Evolutionary conservation across 2,113 vertebrate species (phyloP).

Genomic region (Amblyornis subalaris): DNA sequence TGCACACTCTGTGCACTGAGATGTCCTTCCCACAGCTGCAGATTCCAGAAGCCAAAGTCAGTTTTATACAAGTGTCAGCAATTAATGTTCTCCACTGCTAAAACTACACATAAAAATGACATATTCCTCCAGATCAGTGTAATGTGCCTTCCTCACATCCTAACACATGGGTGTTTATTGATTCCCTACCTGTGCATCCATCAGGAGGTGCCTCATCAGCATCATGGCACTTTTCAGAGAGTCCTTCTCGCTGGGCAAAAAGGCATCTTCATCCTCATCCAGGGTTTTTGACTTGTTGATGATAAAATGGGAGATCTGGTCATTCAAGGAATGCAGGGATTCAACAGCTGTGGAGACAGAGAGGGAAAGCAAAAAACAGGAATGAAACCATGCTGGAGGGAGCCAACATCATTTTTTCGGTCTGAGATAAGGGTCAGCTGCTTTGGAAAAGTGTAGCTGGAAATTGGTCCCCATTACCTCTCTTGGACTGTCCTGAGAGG

Average conservation of each 20-base stretch:
- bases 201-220: conserved; percentile 88
- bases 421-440: neutral
- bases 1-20: neutral
- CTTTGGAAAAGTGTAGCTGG: neutral
- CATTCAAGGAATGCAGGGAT: conserved; percentile 86
- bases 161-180: neutral
- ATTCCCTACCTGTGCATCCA: conserved; percentile 86
- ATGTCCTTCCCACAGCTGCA: neutral
- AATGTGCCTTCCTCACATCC: neutral
- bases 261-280: conserved; percentile 78
- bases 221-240: conserved; percentile 85
- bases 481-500: neutral
- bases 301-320: conserved; percentile 91
- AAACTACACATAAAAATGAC: neutral
- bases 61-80: neutral
- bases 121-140: neutral
- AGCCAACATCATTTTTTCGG: neutral
- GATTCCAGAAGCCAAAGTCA: neutral
- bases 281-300: conserved; percentile 79
- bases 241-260: conserved; percentile 81
- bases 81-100: neutral
- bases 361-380: neutral
- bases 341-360: conserved; percentile 79
- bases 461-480: neutral
- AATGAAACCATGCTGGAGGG: neutral